These are phyloP conservation scores for Ascaphus truei DNA, from an alignment of 2,113 vertebrate genomes.

Conservation along the genomic window DNA sequence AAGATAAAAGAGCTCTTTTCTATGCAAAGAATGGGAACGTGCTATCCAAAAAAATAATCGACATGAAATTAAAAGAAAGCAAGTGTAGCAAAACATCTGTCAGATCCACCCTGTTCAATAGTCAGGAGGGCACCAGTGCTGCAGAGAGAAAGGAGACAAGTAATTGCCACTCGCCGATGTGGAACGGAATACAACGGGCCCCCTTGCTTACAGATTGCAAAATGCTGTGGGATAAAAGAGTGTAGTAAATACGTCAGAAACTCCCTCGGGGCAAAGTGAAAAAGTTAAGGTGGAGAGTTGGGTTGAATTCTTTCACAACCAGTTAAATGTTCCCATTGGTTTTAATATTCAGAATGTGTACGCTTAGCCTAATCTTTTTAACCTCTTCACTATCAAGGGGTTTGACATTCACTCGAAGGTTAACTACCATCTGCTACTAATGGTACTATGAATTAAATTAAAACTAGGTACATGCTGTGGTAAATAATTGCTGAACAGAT, in stretches of 20 bases:
- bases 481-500: neutral
- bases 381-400: constrained; percentile 5
- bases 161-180: constrained; percentile 16
- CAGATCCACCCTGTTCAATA: constrained; percentile 2
- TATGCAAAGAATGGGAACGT: neutral
- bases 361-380: constrained; percentile 11
- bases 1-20: neutral
- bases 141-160: constrained; percentile 22
- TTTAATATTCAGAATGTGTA: neutral
- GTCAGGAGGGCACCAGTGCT: neutral
- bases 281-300: constrained; percentile 27
- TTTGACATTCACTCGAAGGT: constrained; percentile 1
- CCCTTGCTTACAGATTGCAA: constrained; percentile 17
- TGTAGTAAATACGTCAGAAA: constrained; percentile 31
- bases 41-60: neutral
- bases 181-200: constrained; percentile 10
- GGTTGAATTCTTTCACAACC: constrained; percentile 6
- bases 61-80: neutral
- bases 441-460: neutral
- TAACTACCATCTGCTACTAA: constrained; percentile 15
- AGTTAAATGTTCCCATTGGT: constrained; percentile 12
- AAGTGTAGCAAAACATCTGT: constrained; percentile 18
- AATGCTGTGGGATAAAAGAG: constrained; percentile 14
- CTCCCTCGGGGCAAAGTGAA: constrained; percentile 10
- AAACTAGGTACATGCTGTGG: neutral